Evolutionary conservation across 2,113 vertebrate species (phyloP).

Genomic region (Phylloscopus whistleri): DNA sequence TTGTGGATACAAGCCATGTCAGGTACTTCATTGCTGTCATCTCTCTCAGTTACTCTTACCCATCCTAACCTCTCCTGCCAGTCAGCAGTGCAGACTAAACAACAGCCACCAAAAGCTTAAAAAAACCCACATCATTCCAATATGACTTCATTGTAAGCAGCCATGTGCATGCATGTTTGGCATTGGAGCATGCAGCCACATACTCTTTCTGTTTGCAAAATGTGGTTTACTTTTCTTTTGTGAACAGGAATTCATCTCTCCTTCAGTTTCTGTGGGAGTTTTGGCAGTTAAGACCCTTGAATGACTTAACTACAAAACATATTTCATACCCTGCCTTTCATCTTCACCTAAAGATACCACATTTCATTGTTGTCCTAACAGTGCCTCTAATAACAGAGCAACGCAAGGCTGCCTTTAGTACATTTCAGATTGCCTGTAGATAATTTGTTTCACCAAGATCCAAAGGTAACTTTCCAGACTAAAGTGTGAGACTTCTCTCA

Average conservation of each 20-base stretch:
- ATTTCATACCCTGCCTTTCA: not conserved
- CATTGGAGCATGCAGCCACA: not conserved
- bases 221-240: not conserved
- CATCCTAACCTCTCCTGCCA: not conserved
- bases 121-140: not conserved
- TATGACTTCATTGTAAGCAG: not conserved
- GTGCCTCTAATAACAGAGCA: not conserved
- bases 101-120: not conserved
- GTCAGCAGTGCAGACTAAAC: not conserved
- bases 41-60: not conserved
- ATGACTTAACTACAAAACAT: not conserved
- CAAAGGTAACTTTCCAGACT: not conserved
- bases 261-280: not conserved
- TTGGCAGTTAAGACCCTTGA: not conserved
- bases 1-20: not conserved
- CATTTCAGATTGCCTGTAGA: not conserved
- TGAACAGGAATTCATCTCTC: not conserved
- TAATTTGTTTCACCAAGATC: not conserved
- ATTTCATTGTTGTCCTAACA: not conserved
- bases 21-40: not conserved
- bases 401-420: not conserved
- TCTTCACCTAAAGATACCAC: not conserved
- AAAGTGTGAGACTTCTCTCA: not conserved
- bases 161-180: accelerated
- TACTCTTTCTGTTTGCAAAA: not conserved